Conservation (phyloP, 1,140 invertebrate genomes). For the Latrodectus geometricus region DNA sequence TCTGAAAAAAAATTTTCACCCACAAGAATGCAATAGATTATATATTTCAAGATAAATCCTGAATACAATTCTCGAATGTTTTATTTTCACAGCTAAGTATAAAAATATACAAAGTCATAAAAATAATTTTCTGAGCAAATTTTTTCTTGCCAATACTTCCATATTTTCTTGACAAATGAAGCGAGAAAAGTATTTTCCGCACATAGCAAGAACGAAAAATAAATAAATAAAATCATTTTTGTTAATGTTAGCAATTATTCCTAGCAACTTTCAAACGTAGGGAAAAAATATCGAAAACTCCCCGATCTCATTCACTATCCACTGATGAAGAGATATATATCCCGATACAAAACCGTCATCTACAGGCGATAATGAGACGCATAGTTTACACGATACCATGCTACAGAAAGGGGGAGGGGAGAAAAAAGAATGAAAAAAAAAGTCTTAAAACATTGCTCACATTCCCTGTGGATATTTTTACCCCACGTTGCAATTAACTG, state of each 20-base stretch:
- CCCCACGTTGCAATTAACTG: conserved; percentile 42
- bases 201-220: too few species aligned
- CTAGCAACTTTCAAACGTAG: background rate
- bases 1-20: too few species aligned
- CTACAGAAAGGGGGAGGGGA: background rate
- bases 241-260: background rate
- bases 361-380: conserved; percentile 34
- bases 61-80: too few species aligned
- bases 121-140: too few species aligned
- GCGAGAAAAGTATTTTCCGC: too few species aligned
- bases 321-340: conserved; percentile 17
- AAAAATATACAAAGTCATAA: too few species aligned
- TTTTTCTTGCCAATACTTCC: too few species aligned
- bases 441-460: background rate
- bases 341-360: conserved; percentile 24
- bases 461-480: conserved; percentile 38
- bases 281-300: conserved; percentile 9
- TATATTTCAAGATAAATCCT: too few species aligned
- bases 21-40: too few species aligned
- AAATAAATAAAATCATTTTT: background rate
- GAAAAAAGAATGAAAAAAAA: background rate
- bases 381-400: conserved; percentile 21
- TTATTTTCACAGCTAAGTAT: too few species aligned
- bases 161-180: too few species aligned
- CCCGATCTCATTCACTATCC: background rate